phyloP scores from a whole-genome alignment of 2,113 vertebrate genomes.

The Danionella cerebrum region DNA sequence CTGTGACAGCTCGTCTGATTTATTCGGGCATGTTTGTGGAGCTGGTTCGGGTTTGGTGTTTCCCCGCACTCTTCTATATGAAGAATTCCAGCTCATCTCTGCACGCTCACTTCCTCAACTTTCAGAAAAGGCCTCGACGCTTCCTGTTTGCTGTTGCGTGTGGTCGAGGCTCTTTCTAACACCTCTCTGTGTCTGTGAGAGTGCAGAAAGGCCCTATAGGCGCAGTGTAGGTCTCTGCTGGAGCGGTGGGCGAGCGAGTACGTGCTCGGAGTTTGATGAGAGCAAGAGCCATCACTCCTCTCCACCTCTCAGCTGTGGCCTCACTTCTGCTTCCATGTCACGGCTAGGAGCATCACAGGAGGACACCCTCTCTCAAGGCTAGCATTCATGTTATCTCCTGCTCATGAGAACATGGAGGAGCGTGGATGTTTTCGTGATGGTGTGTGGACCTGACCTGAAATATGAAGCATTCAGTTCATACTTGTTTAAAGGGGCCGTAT shows the following conservation, averaged over 20 bases:
- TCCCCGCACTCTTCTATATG: too few species aligned
- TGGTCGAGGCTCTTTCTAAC: not conserved
- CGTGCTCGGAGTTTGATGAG: conserved; percentile 39
- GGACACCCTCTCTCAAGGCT: too few species aligned
- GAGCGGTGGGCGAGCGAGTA: conserved; percentile 37
- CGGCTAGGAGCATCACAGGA: not conserved
- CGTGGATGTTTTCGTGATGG: too few species aligned
- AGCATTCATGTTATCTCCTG: too few species aligned
- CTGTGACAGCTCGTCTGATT: not conserved
- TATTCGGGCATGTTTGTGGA: not conserved
- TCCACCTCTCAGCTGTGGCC: not conserved
- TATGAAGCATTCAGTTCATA: too few species aligned
- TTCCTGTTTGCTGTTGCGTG: conserved; percentile 25
- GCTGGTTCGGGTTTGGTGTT: too few species aligned
- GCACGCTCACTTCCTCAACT: conserved; percentile 28
- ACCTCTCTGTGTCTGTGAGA: not conserved
- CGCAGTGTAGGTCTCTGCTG: conserved; percentile 6
- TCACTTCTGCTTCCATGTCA: conserved; percentile 21
- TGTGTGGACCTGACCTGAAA: too few species aligned
- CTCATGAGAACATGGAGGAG: too few species aligned
- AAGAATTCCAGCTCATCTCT: conserved; percentile 24
- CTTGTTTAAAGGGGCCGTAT: too few species aligned
- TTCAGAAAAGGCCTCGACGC: conserved; percentile 21
- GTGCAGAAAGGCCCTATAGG: conserved; percentile 2
- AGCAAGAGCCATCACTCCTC: too few species aligned